phyloP scores from a whole-genome alignment of 1,140 invertebrate species.

The Bombus turneri region DNA sequence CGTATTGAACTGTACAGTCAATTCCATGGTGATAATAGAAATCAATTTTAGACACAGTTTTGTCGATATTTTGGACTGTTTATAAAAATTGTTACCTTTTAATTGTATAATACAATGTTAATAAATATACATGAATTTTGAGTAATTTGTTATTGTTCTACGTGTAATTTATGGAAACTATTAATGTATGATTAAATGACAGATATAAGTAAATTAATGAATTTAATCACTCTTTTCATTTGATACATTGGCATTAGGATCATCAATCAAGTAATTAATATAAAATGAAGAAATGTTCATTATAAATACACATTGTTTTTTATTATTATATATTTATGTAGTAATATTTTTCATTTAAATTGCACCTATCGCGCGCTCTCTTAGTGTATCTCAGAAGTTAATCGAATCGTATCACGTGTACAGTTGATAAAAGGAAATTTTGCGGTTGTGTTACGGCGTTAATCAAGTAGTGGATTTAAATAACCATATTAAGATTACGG shows the following conservation, averaged over 20 bases:
- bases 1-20: neutral
- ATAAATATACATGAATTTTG: neutral
- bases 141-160: neutral
- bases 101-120: neutral
- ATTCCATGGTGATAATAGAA: slow-evolving; percentile 38
- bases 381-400: neutral
- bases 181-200: neutral
- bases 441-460: slow-evolving; percentile 16
- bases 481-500: neutral
- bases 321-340: neutral
- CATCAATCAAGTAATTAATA: neutral
- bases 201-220: no score
- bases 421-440: slow-evolving; percentile 1
- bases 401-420: neutral
- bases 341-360: neutral
- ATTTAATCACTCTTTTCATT: neutral
- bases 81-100: neutral
- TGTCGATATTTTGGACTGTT: neutral
- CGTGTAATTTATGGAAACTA: neutral
- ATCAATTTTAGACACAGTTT: slow-evolving; percentile 11
- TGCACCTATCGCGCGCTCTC: neutral
- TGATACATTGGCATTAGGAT: neutral
- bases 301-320: neutral
- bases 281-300: neutral
- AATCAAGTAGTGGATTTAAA: slow-evolving; percentile 40